Percentiles rank a stretch among this genome's conserved stretches.
Evolutionary conservation across 2,113 vertebrate species (phyloP).

Genomic region (Epinephelus lanceolatus): DNA sequence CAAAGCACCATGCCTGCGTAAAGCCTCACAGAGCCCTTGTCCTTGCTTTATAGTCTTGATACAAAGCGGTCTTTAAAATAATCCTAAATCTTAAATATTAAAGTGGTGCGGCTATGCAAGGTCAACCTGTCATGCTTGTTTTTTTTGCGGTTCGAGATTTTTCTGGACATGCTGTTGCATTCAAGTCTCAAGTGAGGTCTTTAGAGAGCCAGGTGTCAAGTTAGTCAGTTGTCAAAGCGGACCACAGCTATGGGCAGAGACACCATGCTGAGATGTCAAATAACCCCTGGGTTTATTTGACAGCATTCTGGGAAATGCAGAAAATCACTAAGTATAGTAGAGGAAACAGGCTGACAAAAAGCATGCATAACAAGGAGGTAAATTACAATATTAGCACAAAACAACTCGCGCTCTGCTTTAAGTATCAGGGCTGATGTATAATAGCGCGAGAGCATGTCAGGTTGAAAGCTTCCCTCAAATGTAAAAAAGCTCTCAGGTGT

Average conservation of each 20-base stretch:
- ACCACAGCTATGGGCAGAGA: background rate
- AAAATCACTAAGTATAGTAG: background rate
- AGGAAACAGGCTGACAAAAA: background rate
- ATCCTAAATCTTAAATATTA: background rate
- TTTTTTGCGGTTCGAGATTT: background rate
- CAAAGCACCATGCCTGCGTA: background rate
- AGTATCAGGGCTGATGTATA: slow-evolving; percentile 1
- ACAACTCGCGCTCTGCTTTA: slow-evolving; percentile 12
- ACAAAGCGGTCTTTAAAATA: background rate
- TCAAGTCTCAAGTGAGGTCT: background rate
- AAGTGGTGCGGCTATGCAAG: background rate
- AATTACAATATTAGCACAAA: slow-evolving; percentile 24
- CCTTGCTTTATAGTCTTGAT: background rate
- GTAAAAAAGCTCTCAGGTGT: slow-evolving; percentile 29
- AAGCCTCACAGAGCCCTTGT: background rate
- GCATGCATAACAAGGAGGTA: slow-evolving; percentile 12
- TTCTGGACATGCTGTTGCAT: background rate
- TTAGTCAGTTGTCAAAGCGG: background rate
- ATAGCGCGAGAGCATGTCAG: background rate
- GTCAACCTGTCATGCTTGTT: background rate
- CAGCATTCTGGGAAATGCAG: background rate
- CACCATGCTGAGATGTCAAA: background rate
- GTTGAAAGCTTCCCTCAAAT: slow-evolving; percentile 11
- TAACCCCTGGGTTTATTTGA: background rate
- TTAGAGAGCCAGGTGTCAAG: background rate